Conservation (phyloP, 1,140 invertebrate species). For the Agrilus planipennis region DNA sequence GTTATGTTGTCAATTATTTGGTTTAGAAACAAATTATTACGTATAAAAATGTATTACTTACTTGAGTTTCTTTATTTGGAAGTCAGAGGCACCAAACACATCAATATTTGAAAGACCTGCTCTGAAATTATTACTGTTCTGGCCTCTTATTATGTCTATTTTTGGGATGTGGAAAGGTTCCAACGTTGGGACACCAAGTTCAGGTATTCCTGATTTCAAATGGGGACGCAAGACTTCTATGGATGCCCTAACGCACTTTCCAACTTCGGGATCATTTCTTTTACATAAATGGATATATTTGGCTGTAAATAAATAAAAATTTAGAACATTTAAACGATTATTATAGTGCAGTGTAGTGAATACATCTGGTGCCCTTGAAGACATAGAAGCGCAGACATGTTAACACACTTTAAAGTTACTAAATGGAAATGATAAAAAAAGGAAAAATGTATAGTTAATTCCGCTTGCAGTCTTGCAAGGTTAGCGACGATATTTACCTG, state of each 20-base stretch:
- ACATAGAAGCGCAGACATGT: no score
- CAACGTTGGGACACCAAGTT: conserved; percentile 46
- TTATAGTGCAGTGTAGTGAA: no score
- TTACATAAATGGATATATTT: conserved; percentile 52
- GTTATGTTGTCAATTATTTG: no score
- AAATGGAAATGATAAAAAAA: no score
- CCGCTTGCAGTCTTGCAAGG: no score
- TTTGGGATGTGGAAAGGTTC: conserved; percentile 41
- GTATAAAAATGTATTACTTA: no score
- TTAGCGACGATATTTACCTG: no score
- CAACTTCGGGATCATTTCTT: conserved; percentile 44
- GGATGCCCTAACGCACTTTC: conserved; percentile 43
- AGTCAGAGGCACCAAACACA: conserved; percentile 39
- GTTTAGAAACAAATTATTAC: no score
- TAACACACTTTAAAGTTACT: no score
- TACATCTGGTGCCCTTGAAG: no score
- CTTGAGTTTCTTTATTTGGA: conserved; percentile 36
- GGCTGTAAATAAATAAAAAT: conserved; percentile 43
- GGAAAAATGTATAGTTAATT: no score
- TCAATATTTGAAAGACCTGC: conserved; percentile 46
- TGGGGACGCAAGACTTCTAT: conserved; percentile 39
- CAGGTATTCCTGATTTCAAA: conserved; percentile 45
- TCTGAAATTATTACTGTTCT: conserved; percentile 39
- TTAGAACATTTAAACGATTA: no score
- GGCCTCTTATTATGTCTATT: conserved; percentile 23